Evolutionary conservation across 1,140 invertebrate species (phyloP), one percentile per base, ranked within the genome.

Genomic region (Apocrypta bakeri): DNA sequence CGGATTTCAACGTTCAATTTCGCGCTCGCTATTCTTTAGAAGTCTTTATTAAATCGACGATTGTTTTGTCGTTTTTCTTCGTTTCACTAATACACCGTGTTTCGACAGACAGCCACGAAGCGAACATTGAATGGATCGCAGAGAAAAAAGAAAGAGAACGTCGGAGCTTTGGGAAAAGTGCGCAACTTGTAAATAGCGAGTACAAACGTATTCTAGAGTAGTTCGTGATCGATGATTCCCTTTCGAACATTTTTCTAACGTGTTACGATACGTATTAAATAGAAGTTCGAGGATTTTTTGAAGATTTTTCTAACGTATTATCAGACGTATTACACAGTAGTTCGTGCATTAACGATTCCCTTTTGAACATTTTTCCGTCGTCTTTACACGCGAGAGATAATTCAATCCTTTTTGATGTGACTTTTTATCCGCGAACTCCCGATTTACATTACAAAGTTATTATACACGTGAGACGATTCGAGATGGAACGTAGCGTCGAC

Each of bases 121-220:
- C n/a, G n/a, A n/a, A n/a, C n/a, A 25, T 24, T 14, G 3, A 24
- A 64, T 42, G 40, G 61, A 25, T n/a, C n/a, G n/a, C 11, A 25
- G 29, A 0, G 29, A 56, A 74, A 27, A 48, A 9, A 29, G 33
- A 29, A 27, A 56, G 24, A 14, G 25, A 73, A n/a, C 9, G 27
- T 40, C 71, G n/a, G n/a, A 7, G 64, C 3, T 27, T 66, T 37
- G 6, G 24, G 11, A 8, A 74, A 29, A 74, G 6, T 21, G n/a
- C 24, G 9, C 37, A 31, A 72, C 25, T 14, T 79, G 78, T 79
- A 79, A 31, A 79, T 79, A 79, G 14, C 12, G 40, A 24, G 27
- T 31, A 77, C 21, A 72, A 27, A 63, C 24, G 40, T 4, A 37
- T 2, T n/a, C n/a, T n/a, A n/a, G n/a, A n/a, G n/a, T n/a, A 61